Evolutionary conservation across 2,113 vertebrate species (phyloP).

Genomic region (Myiagra hebetior): DNA sequence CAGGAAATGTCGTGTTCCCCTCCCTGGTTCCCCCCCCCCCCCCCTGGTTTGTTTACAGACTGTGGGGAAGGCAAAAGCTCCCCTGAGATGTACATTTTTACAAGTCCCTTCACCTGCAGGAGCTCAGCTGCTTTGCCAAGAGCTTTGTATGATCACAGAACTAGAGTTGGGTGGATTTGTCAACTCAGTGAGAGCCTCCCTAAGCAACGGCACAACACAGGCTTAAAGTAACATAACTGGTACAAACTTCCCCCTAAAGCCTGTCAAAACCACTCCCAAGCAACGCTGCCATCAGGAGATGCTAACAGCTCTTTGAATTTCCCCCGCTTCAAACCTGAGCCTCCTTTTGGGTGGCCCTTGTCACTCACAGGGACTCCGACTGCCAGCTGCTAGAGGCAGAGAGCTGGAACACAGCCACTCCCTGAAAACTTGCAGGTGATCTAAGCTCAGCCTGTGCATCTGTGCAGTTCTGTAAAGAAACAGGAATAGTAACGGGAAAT

Average conservation of each 20-base stretch:
- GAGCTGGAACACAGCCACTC: background rate
- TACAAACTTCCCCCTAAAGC: background rate
- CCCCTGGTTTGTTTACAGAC: background rate
- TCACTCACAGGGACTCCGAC: background rate
- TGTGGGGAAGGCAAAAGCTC: background rate
- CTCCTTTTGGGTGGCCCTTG: conserved; percentile 16
- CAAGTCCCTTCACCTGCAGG: background rate
- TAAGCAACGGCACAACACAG: background rate
- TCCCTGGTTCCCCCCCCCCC: fast-evolving
- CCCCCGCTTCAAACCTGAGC: background rate
- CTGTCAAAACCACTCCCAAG: background rate
- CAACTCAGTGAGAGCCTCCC: background rate
- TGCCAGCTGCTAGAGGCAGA: background rate
- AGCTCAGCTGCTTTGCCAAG: background rate
- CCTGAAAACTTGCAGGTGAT: conserved; percentile 23
- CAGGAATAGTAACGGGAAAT: background rate
- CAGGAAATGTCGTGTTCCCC: background rate
- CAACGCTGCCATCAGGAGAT: background rate
- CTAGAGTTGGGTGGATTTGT: background rate
- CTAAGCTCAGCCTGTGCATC: background rate
- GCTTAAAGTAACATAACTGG: background rate
- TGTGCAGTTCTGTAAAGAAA: background rate
- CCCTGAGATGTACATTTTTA: background rate
- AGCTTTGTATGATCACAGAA: background rate
- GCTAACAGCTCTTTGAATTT: background rate